Base-by-base conservation (phyloP, 35 echinoderm and acorn worm species). In the Ophioderma brevispina region DNA sequence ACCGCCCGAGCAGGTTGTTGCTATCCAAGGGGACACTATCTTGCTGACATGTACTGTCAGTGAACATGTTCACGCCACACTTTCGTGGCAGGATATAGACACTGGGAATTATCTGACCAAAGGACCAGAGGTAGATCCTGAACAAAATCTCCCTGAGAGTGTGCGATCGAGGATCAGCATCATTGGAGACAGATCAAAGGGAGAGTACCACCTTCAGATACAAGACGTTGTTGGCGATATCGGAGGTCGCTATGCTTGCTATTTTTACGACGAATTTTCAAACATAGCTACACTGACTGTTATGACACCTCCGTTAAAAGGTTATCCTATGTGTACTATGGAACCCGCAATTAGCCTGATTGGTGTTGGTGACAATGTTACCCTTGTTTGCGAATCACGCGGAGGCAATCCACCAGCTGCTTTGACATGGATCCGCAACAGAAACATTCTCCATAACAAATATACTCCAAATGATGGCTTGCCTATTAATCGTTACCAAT, bases 321-420 rank as follows among this genome's bases (percentile, higher is more conserved):
- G 85, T 88, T 40, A 90, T 84, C 17, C 36, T 56, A 19, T 92
- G 89, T 49, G 43, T 55, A 0, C 70, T 92, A 10, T 38, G 55
- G 63, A 77, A 5, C 94, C 94, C 6, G 85, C 89, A 1, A 84
- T 37, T 11, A 8, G 28, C 8, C 90, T 80, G 4, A 36, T 87
- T 33, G 38, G 31, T 18, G 46, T 92, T 36, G 90, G 94, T 10
- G 94, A 96, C 75, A 86, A 82, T 30, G 75, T 96, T n/a, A 96
- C 94, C 0, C 33, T 96, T 33, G 19, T 50, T 23, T 96, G 94
- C 41, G 94, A 92, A 31, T 96, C 94, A 1, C 39, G 70, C 13
- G 94, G 94, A 1, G 94, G 94, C 0, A 56, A 87, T 41, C 94
- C 94, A 32, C 90, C 94, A 18, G 90, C 94, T 37, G 92, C 85